A percentile compares a stretch with the other conserved stretches of the same genome.
Conservation (phyloP, 2,113 vertebrate species). For the Oryzias melastigma region DNA sequence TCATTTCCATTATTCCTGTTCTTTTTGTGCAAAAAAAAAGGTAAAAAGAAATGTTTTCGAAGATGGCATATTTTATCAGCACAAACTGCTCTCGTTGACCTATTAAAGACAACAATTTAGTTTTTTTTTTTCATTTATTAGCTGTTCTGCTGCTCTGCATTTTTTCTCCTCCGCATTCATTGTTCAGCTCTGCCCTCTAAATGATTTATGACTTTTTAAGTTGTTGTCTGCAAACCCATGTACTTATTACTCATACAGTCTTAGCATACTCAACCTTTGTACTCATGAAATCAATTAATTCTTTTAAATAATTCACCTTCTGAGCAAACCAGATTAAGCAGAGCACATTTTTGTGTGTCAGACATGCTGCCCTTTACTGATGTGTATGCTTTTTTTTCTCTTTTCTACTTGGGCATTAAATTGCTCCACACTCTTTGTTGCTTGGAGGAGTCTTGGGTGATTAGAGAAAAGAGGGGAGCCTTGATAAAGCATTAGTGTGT, state of each 20-base stretch:
- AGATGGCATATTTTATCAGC: slow-evolving; percentile 50
- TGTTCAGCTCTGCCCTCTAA: slow-evolving; percentile 72
- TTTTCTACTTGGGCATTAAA: slow-evolving; percentile 65
- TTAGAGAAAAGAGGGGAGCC: slow-evolving; percentile 73
- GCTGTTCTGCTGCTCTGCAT: slow-evolving; percentile 32
- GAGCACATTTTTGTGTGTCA: slow-evolving; percentile 70
- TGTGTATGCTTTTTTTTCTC: slow-evolving; percentile 50
- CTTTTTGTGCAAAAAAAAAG: slow-evolving; percentile 34
- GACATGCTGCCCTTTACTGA: slow-evolving; percentile 63
- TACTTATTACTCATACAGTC: slow-evolving; percentile 76
- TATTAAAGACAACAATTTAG: slow-evolving; percentile 62
- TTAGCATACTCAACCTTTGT: slow-evolving; percentile 76
- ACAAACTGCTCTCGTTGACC: slow-evolving; percentile 51
- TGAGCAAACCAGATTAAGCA: slow-evolving; percentile 75
- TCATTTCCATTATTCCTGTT: background rate
- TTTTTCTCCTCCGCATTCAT: slow-evolving; percentile 55
- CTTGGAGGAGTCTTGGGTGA: slow-evolving; percentile 72
- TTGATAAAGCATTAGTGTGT: slow-evolving; percentile 78
- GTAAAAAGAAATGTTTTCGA: slow-evolving; percentile 42
- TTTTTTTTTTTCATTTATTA: slow-evolving; percentile 74
- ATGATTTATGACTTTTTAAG: slow-evolving; percentile 82
- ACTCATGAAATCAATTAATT: slow-evolving; percentile 83
- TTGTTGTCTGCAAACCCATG: slow-evolving; percentile 73
- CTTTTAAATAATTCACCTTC: slow-evolving; percentile 81
- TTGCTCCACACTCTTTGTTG: slow-evolving; percentile 58